These are phyloP conservation scores for Pyrrhia umbra DNA, from an alignment of 2,888 invertebrate species.

Conservation along the genomic window DNA sequence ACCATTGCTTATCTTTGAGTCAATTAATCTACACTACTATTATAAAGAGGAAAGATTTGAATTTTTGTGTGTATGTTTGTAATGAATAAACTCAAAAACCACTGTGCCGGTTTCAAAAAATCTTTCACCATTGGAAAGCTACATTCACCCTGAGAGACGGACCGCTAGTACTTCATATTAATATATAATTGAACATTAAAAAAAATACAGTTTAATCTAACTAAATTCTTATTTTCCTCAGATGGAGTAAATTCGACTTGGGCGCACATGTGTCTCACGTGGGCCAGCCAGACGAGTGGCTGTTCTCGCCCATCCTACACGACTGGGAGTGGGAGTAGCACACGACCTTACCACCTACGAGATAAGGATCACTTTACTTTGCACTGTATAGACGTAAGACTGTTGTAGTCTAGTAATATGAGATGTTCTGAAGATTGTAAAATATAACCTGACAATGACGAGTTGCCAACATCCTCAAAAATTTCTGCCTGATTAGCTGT, in stretches of 20 bases:
- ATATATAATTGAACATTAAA: too few relatives aligned
- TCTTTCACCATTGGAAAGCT: too few relatives aligned
- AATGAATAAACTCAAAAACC: too few relatives aligned
- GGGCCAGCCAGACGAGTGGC: slow-evolving; percentile 93
- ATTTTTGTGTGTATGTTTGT: too few relatives aligned
- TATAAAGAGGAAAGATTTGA: too few relatives aligned
- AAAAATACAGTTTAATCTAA: too few relatives aligned
- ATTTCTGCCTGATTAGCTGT: too few relatives aligned
- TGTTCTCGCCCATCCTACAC: slow-evolving; percentile 90
- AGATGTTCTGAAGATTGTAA: neutral
- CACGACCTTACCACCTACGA: slow-evolving; percentile 2
- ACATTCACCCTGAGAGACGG: too few relatives aligned
- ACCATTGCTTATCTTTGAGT: too few relatives aligned
- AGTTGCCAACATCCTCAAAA: neutral
- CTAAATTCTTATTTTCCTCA: slow-evolving; percentile 49
- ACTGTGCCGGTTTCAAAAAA: too few relatives aligned
- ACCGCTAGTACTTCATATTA: too few relatives aligned
- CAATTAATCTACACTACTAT: too few relatives aligned
- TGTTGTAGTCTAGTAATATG: neutral
- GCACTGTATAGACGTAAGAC: slow-evolving; percentile 1
- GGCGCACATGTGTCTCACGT: slow-evolving; percentile 88
- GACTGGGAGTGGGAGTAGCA: slow-evolving; percentile 85
- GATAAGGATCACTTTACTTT: slow-evolving; percentile 39
- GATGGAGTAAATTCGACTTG: slow-evolving; percentile 91
- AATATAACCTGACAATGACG: neutral